Evolutionary conservation across 2,113 vertebrate genomes (phyloP), one percentile per base, ranked within the genome.

Genomic region (Triplophysa siluroides): DNA sequence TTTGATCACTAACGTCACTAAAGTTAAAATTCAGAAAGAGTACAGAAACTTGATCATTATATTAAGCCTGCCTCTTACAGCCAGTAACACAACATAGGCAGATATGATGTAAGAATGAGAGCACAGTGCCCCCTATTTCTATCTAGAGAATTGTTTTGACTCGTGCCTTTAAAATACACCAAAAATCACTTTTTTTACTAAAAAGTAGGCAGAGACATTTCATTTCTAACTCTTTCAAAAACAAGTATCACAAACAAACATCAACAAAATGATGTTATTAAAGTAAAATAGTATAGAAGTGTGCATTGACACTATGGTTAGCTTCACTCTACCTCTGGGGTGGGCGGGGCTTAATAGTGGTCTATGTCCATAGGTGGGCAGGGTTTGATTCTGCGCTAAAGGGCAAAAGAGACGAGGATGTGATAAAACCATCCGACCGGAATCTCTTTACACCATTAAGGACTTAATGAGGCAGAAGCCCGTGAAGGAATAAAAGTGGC

Each of bases 111-210:
- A 54, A 43, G 63, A 24, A 83, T 73, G 83, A 80, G 86, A 84
- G 84, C 83, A 90, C 78, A 88, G 86, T 85, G 84, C 87, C 89
- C 81, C 84, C 88, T 89, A 83, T 26, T 80, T 88, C 78, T 74
- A 60, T 74, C 62, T 10, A 21, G 52, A 82, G 82, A 83, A 83
- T 79, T 62, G 62, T 77, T 50, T 14, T 14, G 54, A 73, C 45
- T 11, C 12, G 33, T 63, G 33, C 24, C 64, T 69, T 77, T 76
- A 33, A 67, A 83, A 74, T 45, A 56, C 50, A 10, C 52, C 18
- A 78, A 62, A n/a, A 61, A 21, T 38, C 18, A 14, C 16, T 43
- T 52, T 18, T 58, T 56, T 33, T 13, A 71, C 24, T n/a, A 12
- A 71, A 50, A 54, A 8, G 29, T 73, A 60, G 21, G n/a, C 29